phyloP scores from a whole-genome alignment of 2,888 invertebrate genomes.

The Cataglyphis altisquamis region DNA sequence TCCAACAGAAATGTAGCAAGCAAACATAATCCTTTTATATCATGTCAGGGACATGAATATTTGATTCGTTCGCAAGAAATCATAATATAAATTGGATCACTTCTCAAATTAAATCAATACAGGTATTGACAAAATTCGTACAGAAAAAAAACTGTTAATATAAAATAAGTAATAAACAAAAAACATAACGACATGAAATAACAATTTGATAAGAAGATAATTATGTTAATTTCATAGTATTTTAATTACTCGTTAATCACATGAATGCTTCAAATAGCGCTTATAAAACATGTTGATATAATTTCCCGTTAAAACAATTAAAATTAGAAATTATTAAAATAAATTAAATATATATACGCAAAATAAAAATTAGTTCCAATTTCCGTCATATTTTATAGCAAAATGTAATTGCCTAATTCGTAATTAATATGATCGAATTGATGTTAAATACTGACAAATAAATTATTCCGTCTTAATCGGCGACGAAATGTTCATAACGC shows the following conservation, averaged over 20 bases:
- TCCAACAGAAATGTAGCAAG: background rate
- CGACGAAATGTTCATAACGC: background rate
- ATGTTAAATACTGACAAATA: background rate
- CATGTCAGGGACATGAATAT: constrained; percentile 21
- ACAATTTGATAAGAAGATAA: background rate
- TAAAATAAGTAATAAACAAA: background rate
- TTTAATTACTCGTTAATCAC: background rate
- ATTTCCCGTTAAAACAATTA: constrained; percentile 13
- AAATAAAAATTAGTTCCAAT: background rate
- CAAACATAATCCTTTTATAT: constrained; percentile 36
- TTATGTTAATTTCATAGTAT: background rate
- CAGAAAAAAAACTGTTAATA: background rate
- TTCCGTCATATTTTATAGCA: background rate
- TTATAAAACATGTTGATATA: background rate
- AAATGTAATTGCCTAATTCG: background rate
- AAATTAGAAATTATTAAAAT: constrained; percentile 20
- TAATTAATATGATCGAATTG: background rate
- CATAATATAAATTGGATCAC: constrained; percentile 17
- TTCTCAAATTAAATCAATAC: constrained; percentile 8
- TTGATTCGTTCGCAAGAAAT: background rate
- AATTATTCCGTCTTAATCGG: background rate
- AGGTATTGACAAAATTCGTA: background rate
- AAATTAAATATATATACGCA: background rate
- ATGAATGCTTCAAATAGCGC: constrained; percentile 3
- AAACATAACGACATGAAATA: background rate